Evolutionary conservation across 2,113 vertebrate genomes (phyloP).

Genomic region (Corythornis madagascariensis): DNA sequence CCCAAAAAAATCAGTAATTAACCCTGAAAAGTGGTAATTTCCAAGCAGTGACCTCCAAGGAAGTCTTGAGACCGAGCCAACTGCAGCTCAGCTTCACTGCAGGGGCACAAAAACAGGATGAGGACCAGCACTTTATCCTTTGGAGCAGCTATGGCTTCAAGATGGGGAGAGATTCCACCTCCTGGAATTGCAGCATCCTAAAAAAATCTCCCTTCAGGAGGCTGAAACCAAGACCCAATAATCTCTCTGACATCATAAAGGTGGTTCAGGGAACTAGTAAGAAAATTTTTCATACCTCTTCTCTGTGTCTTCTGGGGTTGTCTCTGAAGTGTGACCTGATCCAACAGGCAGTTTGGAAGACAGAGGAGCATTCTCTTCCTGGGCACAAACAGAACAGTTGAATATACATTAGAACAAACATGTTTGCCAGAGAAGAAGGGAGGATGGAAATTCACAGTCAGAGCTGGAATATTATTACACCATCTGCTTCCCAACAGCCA

Average conservation of each 20-base stretch:
- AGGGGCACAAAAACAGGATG: not conserved
- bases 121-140: not conserved
- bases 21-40: not conserved
- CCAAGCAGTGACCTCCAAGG: not conserved
- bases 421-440: not conserved
- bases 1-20: not conserved
- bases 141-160: not conserved
- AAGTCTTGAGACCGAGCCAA: not conserved
- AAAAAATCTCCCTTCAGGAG: not conserved
- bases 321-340: not conserved
- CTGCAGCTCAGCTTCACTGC: not conserved
- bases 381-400: not conserved
- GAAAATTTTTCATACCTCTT: not conserved
- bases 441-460: constrained; percentile 35
- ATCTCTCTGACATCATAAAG: not conserved
- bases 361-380: not conserved
- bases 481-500: constrained; percentile 24
- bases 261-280: not conserved
- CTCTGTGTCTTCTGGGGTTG: not conserved
- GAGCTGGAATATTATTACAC: constrained; percentile 8
- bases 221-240: not conserved
- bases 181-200: not conserved
- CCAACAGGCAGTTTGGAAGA: not conserved
- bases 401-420: not conserved
- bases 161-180: not conserved